Percentiles rank a stretch among this genome's conserved stretches.
phyloP scores from a whole-genome alignment of 2,888 invertebrate genomes.

The Agriopis leucophaearia region DNA sequence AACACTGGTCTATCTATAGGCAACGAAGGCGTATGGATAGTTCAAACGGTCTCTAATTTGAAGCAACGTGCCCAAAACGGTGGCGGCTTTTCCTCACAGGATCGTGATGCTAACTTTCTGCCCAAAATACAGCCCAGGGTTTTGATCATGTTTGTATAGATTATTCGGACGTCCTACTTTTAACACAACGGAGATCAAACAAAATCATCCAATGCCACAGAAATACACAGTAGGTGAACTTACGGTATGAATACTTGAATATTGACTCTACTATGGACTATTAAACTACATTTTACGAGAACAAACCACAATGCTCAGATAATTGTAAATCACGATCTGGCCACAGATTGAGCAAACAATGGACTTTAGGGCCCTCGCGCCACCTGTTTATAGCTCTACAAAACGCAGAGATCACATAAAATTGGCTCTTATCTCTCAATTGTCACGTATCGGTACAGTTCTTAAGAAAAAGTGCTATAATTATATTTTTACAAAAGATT shows the following conservation, averaged over 20 bases:
- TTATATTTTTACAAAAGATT: background rate
- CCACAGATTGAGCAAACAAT: slow-evolving; percentile 20
- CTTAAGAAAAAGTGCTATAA: slow-evolving; percentile 3
- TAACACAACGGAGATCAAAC: no score
- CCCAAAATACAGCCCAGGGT: no score
- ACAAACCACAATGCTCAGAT: slow-evolving; percentile 3
- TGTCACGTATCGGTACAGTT: slow-evolving; percentile 44
- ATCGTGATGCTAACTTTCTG: no score
- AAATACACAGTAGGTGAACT: no score
- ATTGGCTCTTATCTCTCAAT: slow-evolving; percentile 45
- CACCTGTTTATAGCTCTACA: slow-evolving; percentile 41
- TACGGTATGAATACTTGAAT: background rate
- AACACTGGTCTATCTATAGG: no score
- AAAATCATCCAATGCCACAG: no score
- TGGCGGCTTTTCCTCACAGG: no score
- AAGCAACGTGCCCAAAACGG: no score
- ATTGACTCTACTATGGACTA: background rate
- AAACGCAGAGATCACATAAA: slow-evolving; percentile 36
- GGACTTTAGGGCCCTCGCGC: slow-evolving; percentile 36
- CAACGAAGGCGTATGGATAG: no score
- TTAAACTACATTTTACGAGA: background rate
- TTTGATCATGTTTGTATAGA: no score
- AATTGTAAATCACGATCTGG: slow-evolving; percentile 19
- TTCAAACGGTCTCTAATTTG: no score
- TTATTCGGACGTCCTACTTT: no score